Base-by-base conservation (phyloP, 1,140 invertebrate species). In the Andricus grossulariae region DNA sequence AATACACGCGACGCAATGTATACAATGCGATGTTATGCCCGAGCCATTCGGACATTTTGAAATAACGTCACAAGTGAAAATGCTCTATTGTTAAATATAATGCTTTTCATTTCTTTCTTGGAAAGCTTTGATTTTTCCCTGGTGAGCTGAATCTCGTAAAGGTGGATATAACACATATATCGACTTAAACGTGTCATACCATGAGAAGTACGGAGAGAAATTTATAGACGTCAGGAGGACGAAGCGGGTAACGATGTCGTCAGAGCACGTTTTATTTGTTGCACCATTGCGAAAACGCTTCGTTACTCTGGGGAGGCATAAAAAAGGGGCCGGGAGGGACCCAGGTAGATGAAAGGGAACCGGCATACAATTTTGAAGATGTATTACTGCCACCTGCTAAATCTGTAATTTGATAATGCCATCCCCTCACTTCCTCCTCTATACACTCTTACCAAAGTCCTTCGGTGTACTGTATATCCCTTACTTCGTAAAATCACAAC, bases 371-470 rank as follows among this genome's bases (percentile, higher is more conserved):
- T 66, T 75, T 77, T 72, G 73, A 39, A 66, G 21, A 5, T 74
- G 75, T 57, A 75, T 77, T 73, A 77, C 77, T 70, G 73, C 72
- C 79, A 79, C 79, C 79, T 83, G 77, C 79, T 78, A 80, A 77
- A 74, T 79, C 79, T 83, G 79, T 83, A 80, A 83, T 81, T 81
- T 79, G 81, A 76, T 79, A 83, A 74, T 76, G 77, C 76, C 75
- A 74, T n/a, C n/a, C n/a, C 76, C 76, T 74, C 75, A 39, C 77
- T 77, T 80, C 15, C 52, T 60, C 2, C 32, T 32, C 6, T 2
- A 32, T 32, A 32, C 32, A 32, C 32, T 32, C 32, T 32, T 32
- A 32, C 32, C 2, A 3, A 2, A 32, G 32, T 32, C 32, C 32
- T 32, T 32, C 6, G 32, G 32, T 32, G 6, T 32, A 32, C 6